A percentile compares a stretch with the other conserved stretches of the same genome.
Conservation (phyloP, 2,888 invertebrate genomes). For the Lasioglossum malachurum region DNA sequence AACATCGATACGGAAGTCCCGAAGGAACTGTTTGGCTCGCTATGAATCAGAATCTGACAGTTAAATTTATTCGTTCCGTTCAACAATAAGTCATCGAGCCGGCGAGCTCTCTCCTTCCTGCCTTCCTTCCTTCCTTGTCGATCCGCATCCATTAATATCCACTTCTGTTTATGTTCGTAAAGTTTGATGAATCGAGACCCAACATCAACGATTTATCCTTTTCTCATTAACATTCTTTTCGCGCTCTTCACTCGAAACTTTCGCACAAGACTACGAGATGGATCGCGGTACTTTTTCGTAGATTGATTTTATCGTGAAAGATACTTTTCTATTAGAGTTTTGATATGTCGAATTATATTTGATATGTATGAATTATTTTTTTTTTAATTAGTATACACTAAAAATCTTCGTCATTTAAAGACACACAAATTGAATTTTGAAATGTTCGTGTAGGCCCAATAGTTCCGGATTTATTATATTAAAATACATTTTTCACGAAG, state of each 20-base stretch:
- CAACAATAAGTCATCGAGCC: constrained; percentile 35
- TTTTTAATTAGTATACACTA: too few species aligned
- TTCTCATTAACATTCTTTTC: constrained; percentile 12
- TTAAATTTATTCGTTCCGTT: constrained; percentile 45
- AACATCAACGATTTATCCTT: constrained; percentile 22
- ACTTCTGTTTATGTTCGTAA: constrained; percentile 34
- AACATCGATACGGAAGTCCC: constrained; percentile 21
- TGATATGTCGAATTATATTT: not conserved
- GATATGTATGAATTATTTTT: too few species aligned
- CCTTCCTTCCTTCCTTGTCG: not conserved
- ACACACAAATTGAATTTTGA: too few species aligned
- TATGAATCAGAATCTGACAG: constrained; percentile 45
- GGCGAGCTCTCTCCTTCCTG: not conserved
- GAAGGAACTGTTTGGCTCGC: constrained; percentile 34
- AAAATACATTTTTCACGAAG: not conserved
- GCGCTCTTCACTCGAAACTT: not conserved
- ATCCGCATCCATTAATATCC: constrained; percentile 38
- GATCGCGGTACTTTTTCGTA: not conserved
- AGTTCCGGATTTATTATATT: too few species aligned
- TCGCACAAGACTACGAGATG: not conserved
- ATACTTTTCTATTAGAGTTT: not conserved
- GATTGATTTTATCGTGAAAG: not conserved
- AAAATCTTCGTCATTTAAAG: too few species aligned
- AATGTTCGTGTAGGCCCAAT: too few species aligned
- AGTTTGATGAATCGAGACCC: constrained; percentile 43